A percentile compares a stretch with the other conserved stretches of the same genome.
Evolutionary conservation across 2,797 vertebrate species (phyloP).

Genomic region (Siniperca scherzeri): DNA sequence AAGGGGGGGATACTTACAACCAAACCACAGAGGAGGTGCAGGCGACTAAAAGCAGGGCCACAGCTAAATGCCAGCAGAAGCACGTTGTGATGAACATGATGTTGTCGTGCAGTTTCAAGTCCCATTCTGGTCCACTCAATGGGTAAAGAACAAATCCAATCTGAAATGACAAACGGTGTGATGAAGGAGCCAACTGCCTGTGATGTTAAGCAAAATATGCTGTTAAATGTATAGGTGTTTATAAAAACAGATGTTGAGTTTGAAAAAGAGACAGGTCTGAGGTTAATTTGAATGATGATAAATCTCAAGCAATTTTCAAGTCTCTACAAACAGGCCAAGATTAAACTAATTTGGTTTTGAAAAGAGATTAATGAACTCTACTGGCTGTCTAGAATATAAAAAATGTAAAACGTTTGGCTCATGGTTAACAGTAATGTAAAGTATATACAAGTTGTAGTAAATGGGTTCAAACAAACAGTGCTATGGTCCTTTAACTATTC

Average conservation of each 20-base stretch:
- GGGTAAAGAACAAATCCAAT: conserved; percentile 95
- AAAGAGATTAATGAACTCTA: not conserved
- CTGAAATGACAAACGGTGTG: conserved; percentile 76
- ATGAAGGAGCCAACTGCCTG: not conserved
- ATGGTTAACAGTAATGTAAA: not conserved
- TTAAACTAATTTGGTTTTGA: not conserved
- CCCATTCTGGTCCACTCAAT: conserved; percentile 88
- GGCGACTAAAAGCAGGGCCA: conserved; percentile 79
- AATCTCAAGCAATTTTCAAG: not conserved
- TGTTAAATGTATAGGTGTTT: not conserved
- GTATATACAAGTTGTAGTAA: not conserved
- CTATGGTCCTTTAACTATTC: not conserved
- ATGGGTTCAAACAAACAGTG: not conserved
- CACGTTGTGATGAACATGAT: conserved; percentile 94
- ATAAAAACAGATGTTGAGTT: not conserved
- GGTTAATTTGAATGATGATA: not conserved
- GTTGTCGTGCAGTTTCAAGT: conserved; percentile 82
- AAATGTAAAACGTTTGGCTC: not conserved
- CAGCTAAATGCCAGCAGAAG: conserved; percentile 93
- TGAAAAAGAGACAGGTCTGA: not conserved
- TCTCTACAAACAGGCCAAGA: not conserved
- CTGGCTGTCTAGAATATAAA: not conserved
- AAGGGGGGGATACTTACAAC: conserved; percentile 85
- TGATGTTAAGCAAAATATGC: not conserved
- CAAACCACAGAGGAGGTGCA: conserved; percentile 79